Base-by-base conservation (phyloP, 2,113 vertebrate genomes). In the Myrmecobius fasciatus region DNA sequence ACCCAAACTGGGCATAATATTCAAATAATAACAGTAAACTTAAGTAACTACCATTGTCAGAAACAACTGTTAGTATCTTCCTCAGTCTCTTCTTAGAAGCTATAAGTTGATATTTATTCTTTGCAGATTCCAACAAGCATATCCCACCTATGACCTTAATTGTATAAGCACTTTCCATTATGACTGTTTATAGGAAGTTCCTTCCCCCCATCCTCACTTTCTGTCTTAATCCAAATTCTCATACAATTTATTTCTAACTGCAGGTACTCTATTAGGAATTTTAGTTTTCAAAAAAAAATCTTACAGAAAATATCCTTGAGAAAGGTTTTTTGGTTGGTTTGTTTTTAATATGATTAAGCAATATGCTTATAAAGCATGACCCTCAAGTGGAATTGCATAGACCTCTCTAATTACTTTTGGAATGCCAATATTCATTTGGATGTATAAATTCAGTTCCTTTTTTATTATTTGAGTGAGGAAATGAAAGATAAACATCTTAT, bases 11-110 rank as follows among this genome's bases (percentile, higher is more conserved):
- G 48, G 89, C 10, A 91, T 90, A 95, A 75, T 28, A 47, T 93
- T 94, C 91, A 89, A 94, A 47, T 56, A 93, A 90, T 17, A 0
- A 95, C 53, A 67, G 36, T 36, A 92, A 91, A 93, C 60, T 56
- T 25, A 52, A 89, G 67, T 90, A 75, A 67, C 6, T n/a, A 28
- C 53, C 11, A 60, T 43, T 8, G 67, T 67, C 31, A 96, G 22
- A 92, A 46, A 54, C 90, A 25, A 52, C 20, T n/a, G 89, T 90
- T 51, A 4, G 25, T 12, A 25, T 28, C 89, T 14, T 52, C 52
- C 24, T 0, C 6, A 36, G 54, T 14, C 10, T 49, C 36, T 91
- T 52, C 88, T 51, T 10, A 89, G 60, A 94, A 89, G 11, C 8
- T 9, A 6, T 36, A 26, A 4, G 52, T 6, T 53, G 91, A 43